A percentile compares a stretch with the other conserved stretches of the same genome.
Conservation (phyloP, 1,140 invertebrate species). For the Maconellicoccus hirsutus region DNA sequence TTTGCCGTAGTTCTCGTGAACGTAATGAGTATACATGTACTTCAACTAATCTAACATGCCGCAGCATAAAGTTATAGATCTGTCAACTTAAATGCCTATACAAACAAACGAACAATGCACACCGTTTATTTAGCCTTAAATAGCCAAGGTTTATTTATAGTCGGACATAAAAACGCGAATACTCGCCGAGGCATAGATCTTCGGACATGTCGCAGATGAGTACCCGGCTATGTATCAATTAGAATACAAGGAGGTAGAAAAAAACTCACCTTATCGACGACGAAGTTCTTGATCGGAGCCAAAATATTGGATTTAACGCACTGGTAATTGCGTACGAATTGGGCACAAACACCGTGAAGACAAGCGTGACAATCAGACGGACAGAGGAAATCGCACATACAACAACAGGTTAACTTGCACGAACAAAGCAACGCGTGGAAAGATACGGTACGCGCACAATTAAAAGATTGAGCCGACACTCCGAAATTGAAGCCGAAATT, state of each 20-base stretch:
- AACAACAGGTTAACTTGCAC: constrained; percentile 42
- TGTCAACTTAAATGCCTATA: constrained; percentile 2
- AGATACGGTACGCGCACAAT: constrained; percentile 41
- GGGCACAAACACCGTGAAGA: constrained; percentile 49
- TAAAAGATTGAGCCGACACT: constrained; percentile 23
- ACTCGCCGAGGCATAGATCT: not conserved
- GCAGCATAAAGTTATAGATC: not conserved
- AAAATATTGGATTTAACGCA: constrained; percentile 45
- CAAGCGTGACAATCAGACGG: constrained; percentile 52
- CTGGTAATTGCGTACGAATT: constrained; percentile 41
- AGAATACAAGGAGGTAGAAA: too few relatives aligned
- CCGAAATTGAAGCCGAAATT: constrained; percentile 27
- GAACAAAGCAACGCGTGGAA: constrained; percentile 43
- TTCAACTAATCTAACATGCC: not conserved
- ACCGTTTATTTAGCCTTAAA: not conserved
- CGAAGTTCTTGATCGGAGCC: constrained; percentile 39
- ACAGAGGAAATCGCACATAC: constrained; percentile 48
- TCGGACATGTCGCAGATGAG: too few relatives aligned
- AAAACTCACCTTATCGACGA: constrained; percentile 42
- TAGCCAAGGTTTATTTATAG: not conserved
- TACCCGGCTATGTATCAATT: too few relatives aligned
- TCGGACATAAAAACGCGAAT: not conserved
- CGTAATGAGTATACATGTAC: not conserved
- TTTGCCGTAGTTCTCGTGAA: not conserved
- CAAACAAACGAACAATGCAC: not conserved